A percentile compares a stretch with the other conserved stretches of the same genome.
phyloP scores from a whole-genome alignment of 2,888 invertebrate genomes.

The Parelbella ahira region DNA sequence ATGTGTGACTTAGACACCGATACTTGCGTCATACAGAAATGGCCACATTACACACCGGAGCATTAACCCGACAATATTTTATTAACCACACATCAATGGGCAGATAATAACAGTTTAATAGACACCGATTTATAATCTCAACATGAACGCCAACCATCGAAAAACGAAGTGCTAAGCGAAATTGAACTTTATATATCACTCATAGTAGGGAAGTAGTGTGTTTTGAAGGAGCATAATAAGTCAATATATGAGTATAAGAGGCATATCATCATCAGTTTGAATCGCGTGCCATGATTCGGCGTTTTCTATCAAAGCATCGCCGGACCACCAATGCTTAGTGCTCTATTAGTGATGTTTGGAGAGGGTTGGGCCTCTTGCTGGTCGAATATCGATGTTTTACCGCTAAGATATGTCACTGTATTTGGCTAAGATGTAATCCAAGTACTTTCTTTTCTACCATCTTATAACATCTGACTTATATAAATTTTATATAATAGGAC shows the following conservation, averaged over 20 bases:
- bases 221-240: constrained; percentile 29
- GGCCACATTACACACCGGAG: constrained; percentile 47
- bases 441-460: too few species aligned
- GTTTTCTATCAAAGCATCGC: constrained; percentile 67
- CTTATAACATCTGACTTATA: too few species aligned
- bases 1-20: constrained; percentile 15
- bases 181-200: constrained; percentile 33
- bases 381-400: too few species aligned
- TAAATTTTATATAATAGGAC: too few species aligned
- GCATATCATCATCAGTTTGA: constrained; percentile 76
- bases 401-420: too few species aligned
- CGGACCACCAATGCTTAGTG: constrained; percentile 71
- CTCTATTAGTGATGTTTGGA: constrained; percentile 36
- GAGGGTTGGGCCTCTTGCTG: constrained; percentile 11
- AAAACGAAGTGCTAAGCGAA: constrained; percentile 25
- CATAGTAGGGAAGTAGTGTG: too few species aligned
- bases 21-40: constrained; percentile 42
- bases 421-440: too few species aligned
- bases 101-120: constrained; percentile 75
- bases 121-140: constrained; percentile 65
- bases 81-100: constrained; percentile 67
- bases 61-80: constrained; percentile 65
- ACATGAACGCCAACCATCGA: constrained; percentile 27
- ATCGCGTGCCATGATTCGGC: constrained; percentile 79
- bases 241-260: constrained; percentile 49